Evolutionary conservation across 2,113 vertebrate species (phyloP), one percentile per base, ranked within the genome.

Genomic region (Mola mola): DNA sequence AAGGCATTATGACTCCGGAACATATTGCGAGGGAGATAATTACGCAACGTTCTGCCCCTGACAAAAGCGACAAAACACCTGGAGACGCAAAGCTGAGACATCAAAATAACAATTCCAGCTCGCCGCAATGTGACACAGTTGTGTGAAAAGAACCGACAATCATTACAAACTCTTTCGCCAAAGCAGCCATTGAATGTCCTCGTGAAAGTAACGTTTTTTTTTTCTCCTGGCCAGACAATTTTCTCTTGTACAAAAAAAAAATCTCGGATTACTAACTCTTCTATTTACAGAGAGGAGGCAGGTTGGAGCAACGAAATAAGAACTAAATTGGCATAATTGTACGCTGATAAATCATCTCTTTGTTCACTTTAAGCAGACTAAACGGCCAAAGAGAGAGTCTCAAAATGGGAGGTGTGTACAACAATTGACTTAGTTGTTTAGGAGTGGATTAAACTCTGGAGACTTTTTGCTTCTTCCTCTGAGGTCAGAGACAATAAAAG

Each of bases 401-500:
- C 26, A 25, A 11, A 41, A 31, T 15, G 17, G 22, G 19, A 12
- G 42, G 20, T 20, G 17, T 11, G 17, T 8, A 20, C 5, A 11
- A 17, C 8, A 15, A 34, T 9, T 47, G 53, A 72, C 29, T 62
- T 25, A 9, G 43, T 46, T 60, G 65, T 62, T 29, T 69, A 41
- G 74, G 66, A 51, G 4, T n/a, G 22, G 61, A 78, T 55, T 46
- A 59, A 68, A 66, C 66, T 59, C 17, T 10, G 8, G 71, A 76
- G 50, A 49, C 41, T 6, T 24, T 17, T 72, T 42, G 36, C 31
- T 29, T 24, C 21, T 66, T 72, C 77, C 68, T 55, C 40, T 50
- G 69, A 79, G 74, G 60, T 78, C 53, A 59, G 49, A 81, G 12
- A 81, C 76, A 77, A 77, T 65, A 59, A 63, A 24, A 31, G 33